Base-by-base conservation (phyloP, 2,113 vertebrate species). In the Sorex araneus region DNA sequence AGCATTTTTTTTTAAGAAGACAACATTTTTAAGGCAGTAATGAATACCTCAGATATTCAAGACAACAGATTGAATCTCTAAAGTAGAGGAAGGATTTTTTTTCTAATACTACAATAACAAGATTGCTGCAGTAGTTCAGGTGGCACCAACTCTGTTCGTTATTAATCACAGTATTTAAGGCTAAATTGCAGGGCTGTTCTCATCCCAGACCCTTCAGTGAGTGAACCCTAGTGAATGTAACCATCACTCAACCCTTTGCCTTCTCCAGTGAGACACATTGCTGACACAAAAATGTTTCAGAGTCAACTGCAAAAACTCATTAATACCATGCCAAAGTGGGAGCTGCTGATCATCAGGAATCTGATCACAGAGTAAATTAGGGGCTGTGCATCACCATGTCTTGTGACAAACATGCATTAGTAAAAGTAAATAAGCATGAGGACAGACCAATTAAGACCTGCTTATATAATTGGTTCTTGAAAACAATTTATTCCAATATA, bases 1-100 rank as follows among this genome's bases (percentile, higher is more conserved):
- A 91, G 80, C 97, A 96, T 97, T 97, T 94, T 84, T 92, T n/a
- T 96, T 95, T 92, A 95, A 94, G 96, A 94, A 96, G 93, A 94
- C 30, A 91, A 82, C 97, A 96, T 97, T 97, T 94, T 84, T 92
- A 92, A 15, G 60, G 30, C 30, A 94, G 95, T 69, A 21, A 89
- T 93, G 97, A 70, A 95, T 94, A 95, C 60, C 83, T 95, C 69
- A 93, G 66, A 86, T 93, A 89, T 95, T 95, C 87, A 85, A 93
- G 71, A 96, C 96, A 96, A 93, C 91, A 85, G 90, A 96, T 96
- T 94, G 96, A 96, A 95, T 97, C 96, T 94, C 83, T 88, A 97
- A 96, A 95, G 92, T 63, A 91, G 87, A 94, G 81, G 83, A 96
- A 96, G 91, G 91, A 95, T 96, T 94, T 89, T 93, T 96, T 94